These are phyloP conservation scores for Lagocephalus sceleratus DNA, from an alignment of 2,797 vertebrate species.

Conservation along the genomic window DNA sequence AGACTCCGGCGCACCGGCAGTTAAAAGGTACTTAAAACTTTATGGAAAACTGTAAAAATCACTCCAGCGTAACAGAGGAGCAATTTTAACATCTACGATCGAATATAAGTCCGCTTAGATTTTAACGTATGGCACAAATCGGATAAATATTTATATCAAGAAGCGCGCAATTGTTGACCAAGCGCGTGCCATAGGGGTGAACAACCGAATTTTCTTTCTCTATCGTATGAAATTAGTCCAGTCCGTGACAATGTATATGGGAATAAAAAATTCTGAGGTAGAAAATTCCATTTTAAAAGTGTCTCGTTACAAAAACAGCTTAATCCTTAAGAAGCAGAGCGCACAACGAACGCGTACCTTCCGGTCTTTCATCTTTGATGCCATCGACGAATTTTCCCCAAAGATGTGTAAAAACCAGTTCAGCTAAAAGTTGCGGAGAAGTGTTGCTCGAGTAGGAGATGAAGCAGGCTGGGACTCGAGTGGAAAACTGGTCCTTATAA, in stretches of 20 bases:
- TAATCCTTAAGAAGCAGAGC: constrained; percentile 33
- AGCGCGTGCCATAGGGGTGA: constrained; percentile 13
- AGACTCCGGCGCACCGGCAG: constrained; percentile 5
- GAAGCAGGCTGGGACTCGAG: constrained; percentile 71
- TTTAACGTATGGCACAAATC: no score
- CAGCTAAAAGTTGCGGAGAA: constrained; percentile 27
- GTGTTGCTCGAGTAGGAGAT: constrained; percentile 49
- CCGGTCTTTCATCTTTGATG: constrained; percentile 90
- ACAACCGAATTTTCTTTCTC: not conserved
- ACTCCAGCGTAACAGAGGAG: no score
- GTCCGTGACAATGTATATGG: constrained; percentile 3
- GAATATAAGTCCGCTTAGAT: no score
- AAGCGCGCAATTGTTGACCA: constrained; percentile 10
- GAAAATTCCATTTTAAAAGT: constrained; percentile 2
- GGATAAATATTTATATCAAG: no score
- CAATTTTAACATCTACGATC: no score
- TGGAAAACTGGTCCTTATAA: constrained; percentile 82
- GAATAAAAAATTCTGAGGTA: not conserved
- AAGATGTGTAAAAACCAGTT: constrained; percentile 24
- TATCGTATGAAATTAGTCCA: constrained; percentile 5
- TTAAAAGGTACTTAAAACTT: no score
- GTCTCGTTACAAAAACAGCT: constrained; percentile 16
- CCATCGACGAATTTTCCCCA: constrained; percentile 72
- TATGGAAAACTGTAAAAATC: no score
- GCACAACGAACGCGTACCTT: constrained; percentile 82